Evolutionary conservation across 2,888 invertebrate genomes (phyloP).

Genomic region (Dolichopus griseipennis): DNA sequence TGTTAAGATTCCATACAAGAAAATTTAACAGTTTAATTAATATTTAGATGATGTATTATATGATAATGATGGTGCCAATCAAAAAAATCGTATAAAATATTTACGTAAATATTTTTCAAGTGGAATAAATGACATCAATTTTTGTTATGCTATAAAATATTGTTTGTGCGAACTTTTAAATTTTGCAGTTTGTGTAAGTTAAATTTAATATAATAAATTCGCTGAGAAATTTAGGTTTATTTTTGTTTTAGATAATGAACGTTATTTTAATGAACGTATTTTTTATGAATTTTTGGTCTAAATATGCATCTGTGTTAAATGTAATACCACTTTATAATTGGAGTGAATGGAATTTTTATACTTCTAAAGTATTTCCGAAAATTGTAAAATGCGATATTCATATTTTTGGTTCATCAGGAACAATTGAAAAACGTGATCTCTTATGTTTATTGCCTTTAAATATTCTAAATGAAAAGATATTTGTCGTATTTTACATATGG

Average conservation of each 20-base stretch:
- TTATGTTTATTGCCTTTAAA: constrained; percentile 70
- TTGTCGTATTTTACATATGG: constrained; percentile 68
- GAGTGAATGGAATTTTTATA: constrained; percentile 35
- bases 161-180: constrained; percentile 65
- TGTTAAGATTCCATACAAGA: no score
- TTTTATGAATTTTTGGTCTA: constrained; percentile 37
- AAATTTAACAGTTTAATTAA: background rate
- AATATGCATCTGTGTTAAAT: constrained; percentile 32
- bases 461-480: constrained; percentile 71
- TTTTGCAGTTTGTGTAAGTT: constrained; percentile 61
- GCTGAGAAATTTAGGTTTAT: constrained; percentile 1
- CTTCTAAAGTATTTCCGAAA: constrained; percentile 44
- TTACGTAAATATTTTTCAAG: constrained; percentile 33
- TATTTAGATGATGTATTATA: background rate
- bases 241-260: constrained; percentile 30
- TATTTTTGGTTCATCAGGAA: constrained; percentile 76
- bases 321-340: constrained; percentile 33
- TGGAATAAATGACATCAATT: constrained; percentile 34
- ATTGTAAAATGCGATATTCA: constrained; percentile 84
- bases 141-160: constrained; percentile 55
- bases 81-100: constrained; percentile 25
- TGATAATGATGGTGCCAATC: constrained; percentile 24
- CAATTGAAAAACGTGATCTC: constrained; percentile 67
- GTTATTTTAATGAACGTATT: constrained; percentile 35
- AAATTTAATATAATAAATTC: background rate